phyloP scores from a whole-genome alignment of 2,113 vertebrate species.

The Nipponia nippon region DNA sequence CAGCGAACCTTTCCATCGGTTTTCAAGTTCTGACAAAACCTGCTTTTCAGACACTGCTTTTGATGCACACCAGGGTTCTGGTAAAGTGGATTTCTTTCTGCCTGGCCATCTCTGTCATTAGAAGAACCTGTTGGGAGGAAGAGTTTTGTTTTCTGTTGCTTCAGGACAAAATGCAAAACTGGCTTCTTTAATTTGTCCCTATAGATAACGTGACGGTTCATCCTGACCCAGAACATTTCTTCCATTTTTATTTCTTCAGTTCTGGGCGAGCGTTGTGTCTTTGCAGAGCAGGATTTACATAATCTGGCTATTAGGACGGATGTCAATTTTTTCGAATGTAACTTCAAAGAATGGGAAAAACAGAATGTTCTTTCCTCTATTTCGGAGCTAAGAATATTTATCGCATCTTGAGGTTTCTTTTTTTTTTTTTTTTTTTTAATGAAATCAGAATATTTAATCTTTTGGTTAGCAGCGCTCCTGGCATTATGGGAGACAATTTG shows the following conservation, averaged over 20 bases:
- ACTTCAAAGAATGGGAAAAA: not conserved
- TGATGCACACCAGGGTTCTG: not conserved
- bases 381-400: not conserved
- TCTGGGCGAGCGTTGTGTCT: not conserved
- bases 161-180: not conserved
- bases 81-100: constrained; percentile 14
- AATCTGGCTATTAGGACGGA: not conserved
- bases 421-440: not conserved
- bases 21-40: constrained; percentile 47
- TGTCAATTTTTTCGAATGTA: not conserved
- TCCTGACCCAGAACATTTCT: not conserved
- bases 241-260: not conserved
- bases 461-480: not conserved
- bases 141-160: not conserved
- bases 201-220: accelerated
- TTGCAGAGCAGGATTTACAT: not conserved
- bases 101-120: not conserved
- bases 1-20: constrained; percentile 8
- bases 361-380: not conserved
- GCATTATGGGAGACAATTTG: not conserved
- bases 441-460: not conserved
- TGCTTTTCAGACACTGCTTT: constrained; percentile 17
- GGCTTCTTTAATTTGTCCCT: not conserved
- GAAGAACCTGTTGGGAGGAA: not conserved
- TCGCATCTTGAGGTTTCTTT: not conserved